Percentiles rank a stretch among this genome's conserved stretches.
Conservation (phyloP, 2,888 invertebrate species). For the Tachina fera region DNA sequence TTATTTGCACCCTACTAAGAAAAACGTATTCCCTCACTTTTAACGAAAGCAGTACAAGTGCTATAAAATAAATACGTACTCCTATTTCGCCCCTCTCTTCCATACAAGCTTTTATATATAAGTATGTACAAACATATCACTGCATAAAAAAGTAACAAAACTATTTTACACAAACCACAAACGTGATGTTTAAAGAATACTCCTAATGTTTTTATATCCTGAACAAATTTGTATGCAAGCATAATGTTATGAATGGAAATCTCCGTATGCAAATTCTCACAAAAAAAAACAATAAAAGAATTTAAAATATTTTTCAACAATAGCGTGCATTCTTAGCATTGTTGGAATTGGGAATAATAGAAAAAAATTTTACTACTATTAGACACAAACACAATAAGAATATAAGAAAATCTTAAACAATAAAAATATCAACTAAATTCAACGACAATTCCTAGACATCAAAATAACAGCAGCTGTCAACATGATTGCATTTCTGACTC, state of each 20-base stretch:
- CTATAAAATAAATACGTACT: background rate
- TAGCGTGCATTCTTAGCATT: background rate
- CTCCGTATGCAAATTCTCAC: background rate
- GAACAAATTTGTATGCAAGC: background rate
- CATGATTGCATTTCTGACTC: conserved; percentile 81
- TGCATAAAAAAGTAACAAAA: background rate
- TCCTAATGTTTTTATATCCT: background rate
- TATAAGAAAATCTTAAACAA: conserved; percentile 2
- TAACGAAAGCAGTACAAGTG: background rate
- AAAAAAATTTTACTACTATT: background rate
- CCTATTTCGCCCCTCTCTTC: background rate
- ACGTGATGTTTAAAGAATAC: background rate
- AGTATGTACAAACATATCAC: background rate
- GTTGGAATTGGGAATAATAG: background rate
- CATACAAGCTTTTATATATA: background rate
- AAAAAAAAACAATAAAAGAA: background rate
- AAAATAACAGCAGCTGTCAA: conserved; percentile 72
- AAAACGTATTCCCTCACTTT: background rate
- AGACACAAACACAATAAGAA: background rate
- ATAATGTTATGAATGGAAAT: background rate
- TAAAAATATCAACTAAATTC: conserved; percentile 14
- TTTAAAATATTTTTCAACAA: background rate
- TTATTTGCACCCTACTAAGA: background rate
- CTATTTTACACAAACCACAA: background rate
- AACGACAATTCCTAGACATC: conserved; percentile 24